Percentiles rank a stretch among this genome's conserved stretches.
Conservation (phyloP, 2,888 invertebrate genomes). For the Pristionchus maxplancki region DNA sequence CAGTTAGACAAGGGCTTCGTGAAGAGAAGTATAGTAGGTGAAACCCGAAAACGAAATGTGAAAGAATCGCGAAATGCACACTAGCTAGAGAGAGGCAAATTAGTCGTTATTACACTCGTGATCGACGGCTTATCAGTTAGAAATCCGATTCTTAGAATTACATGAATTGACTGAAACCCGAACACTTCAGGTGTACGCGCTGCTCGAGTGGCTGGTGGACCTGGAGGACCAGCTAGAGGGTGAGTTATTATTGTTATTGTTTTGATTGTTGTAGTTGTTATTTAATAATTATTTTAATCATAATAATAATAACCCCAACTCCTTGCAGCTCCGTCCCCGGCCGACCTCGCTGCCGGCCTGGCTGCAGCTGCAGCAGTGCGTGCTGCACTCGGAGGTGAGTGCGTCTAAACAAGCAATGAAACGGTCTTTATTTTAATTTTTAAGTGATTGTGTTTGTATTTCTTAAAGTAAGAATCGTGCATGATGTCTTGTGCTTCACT, state of each 20-base stretch:
- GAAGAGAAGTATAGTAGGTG: neutral
- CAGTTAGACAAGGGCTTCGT: too few species aligned
- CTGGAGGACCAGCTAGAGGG: constrained; percentile 61
- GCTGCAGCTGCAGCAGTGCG: neutral
- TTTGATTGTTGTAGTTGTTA: neutral
- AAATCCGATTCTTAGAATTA: too few species aligned
- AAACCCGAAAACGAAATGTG: neutral
- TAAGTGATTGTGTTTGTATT: too few species aligned
- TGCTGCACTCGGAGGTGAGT: neutral
- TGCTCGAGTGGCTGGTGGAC: constrained; percentile 65
- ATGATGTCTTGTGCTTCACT: too few species aligned
- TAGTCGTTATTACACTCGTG: too few species aligned
- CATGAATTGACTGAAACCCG: neutral
- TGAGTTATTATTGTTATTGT: neutral
- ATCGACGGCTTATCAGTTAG: too few species aligned
- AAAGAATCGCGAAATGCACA: too few species aligned
- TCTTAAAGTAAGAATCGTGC: too few species aligned
- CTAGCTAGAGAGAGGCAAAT: too few species aligned
- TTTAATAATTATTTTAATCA: too few species aligned
- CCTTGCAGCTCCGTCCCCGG: neutral
- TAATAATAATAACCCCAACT: neutral
- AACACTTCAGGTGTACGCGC: constrained; percentile 51
- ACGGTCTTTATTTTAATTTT: too few species aligned
- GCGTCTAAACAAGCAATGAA: too few species aligned
- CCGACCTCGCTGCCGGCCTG: neutral